A percentile compares a stretch with the other conserved stretches of the same genome.
These are phyloP conservation scores for Fabriciana adippe DNA, from an alignment of 2,888 invertebrate genomes.

Conservation along the genomic window DNA sequence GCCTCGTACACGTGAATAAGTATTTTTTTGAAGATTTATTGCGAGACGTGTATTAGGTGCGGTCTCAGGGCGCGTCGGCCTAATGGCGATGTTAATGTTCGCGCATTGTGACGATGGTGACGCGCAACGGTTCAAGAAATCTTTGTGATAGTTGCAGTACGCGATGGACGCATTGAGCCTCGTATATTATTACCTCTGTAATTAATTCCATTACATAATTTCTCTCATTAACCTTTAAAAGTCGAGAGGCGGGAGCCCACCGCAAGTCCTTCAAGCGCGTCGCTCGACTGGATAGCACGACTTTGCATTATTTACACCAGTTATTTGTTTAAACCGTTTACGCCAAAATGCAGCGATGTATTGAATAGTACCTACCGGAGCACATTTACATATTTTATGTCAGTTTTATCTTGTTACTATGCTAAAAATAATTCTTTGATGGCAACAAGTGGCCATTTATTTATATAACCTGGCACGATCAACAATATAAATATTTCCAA, in stretches of 20 bases:
- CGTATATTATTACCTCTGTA: conserved; percentile 27
- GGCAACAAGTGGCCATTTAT: too few species aligned
- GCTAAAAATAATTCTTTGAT: too few species aligned
- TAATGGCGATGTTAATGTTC: conserved; percentile 25
- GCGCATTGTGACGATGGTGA: conserved; percentile 16
- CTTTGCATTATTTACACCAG: neutral
- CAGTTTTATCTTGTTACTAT: too few species aligned
- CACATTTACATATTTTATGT: too few species aligned
- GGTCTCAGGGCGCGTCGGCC: conserved; percentile 13
- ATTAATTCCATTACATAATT: conserved; percentile 42
- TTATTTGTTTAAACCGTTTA: neutral
- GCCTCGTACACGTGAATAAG: conserved; percentile 51
- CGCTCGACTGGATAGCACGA: neutral
- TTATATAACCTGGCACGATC: too few species aligned
- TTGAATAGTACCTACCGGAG: neutral
- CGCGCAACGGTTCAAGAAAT: conserved; percentile 21
- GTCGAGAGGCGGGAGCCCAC: conserved; percentile 1
- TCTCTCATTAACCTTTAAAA: conserved; percentile 42
- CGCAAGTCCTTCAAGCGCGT: too few species aligned
- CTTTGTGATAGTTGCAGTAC: conserved; percentile 16
- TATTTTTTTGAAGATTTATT: conserved; percentile 62
- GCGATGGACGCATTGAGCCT: conserved; percentile 18
- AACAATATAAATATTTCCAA: too few species aligned
- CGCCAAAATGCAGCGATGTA: neutral
- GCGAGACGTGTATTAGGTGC: conserved; percentile 38